Evolutionary conservation across 2,797 vertebrate species (phyloP).

Genomic region (Tragopan temminckii): DNA sequence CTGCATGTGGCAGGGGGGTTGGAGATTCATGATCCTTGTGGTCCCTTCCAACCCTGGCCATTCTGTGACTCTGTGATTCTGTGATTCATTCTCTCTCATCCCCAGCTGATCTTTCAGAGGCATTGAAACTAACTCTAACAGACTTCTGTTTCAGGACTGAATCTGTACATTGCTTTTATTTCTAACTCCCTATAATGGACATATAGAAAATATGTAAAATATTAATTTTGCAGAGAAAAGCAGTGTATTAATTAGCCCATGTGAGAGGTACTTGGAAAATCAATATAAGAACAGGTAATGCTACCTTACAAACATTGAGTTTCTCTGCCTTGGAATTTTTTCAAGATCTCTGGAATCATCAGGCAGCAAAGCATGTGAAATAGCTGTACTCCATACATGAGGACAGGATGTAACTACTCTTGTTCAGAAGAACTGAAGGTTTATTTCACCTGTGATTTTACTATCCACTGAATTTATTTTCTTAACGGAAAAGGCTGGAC

Average conservation of each 20-base stretch:
- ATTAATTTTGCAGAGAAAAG: accelerated
- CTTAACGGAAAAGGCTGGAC: neutral
- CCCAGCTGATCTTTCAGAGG: neutral
- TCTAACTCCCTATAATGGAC: neutral
- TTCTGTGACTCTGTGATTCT: no score
- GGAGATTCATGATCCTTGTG: no score
- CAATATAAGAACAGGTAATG: neutral
- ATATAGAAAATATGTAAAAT: neutral
- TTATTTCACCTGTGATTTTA: neutral
- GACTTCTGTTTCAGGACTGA: neutral
- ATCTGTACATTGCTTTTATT: neutral
- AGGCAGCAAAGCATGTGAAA: neutral
- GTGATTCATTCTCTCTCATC: neutral
- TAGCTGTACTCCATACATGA: neutral
- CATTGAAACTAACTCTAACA: neutral
- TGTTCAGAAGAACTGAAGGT: neutral
- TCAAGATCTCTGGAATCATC: neutral
- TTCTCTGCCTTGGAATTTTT: neutral
- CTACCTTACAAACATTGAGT: neutral
- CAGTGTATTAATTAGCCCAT: neutral
- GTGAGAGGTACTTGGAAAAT: neutral
- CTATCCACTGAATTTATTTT: neutral
- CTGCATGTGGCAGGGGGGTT: no score
- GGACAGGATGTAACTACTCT: neutral
- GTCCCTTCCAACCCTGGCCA: no score